These are phyloP conservation scores for Seladonia tumulorum DNA, from an alignment of 2,888 invertebrate species.

Conservation along the genomic window DNA sequence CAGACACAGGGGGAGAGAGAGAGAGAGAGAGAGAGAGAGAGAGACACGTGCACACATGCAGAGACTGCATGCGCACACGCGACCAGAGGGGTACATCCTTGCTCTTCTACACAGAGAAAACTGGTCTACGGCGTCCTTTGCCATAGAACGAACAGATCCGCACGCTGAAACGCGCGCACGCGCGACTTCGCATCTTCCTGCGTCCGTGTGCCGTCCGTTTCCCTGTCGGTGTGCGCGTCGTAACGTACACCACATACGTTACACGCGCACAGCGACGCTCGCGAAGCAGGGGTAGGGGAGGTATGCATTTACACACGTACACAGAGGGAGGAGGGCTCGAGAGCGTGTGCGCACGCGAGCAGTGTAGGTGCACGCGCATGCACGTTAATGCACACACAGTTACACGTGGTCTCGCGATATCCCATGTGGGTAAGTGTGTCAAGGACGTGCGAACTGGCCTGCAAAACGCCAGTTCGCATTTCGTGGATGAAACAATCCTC, in stretches of 20 bases:
- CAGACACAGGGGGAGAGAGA: too few relatives aligned
- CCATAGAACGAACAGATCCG: constrained; percentile 28
- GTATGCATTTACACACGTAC: constrained; percentile 7
- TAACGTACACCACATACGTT: constrained; percentile 17
- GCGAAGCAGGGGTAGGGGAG: background rate
- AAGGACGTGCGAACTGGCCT: constrained; percentile 84
- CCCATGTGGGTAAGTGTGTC: constrained; percentile 84
- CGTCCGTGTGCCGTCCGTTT: background rate
- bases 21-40: too few relatives aligned
- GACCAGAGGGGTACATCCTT: constrained; percentile 40
- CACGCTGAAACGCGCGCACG: constrained; percentile 44
- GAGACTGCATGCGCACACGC: background rate
- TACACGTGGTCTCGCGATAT: constrained; percentile 72
- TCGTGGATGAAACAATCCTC: constrained; percentile 73
- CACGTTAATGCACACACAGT: constrained; percentile 44
- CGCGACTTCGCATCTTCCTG: constrained; percentile 45
- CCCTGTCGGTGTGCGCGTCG: constrained; percentile 18
- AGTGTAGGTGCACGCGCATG: constrained; percentile 42
- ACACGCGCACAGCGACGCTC: background rate
- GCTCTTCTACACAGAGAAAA: constrained; percentile 39
- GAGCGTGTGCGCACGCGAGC: background rate
- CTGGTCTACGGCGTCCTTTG: constrained; percentile 43
- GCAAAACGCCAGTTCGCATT: constrained; percentile 78
- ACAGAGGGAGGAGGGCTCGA: background rate
- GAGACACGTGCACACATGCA: background rate